Conservation (phyloP, 2,888 invertebrate species). For the Caenorhabditis afra region DNA sequence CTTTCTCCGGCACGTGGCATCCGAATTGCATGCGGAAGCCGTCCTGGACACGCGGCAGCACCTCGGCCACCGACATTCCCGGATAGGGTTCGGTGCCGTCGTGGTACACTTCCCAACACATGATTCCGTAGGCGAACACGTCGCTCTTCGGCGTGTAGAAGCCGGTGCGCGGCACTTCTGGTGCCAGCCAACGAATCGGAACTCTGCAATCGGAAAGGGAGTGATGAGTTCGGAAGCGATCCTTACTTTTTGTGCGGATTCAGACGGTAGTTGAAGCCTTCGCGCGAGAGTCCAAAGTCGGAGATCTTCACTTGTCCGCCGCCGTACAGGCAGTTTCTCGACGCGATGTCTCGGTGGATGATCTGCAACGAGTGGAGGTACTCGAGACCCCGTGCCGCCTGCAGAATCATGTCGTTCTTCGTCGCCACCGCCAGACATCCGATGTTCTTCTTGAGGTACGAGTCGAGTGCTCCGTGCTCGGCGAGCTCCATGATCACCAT, state of each 20-base stretch:
- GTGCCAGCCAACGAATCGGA: constrained; percentile 68
- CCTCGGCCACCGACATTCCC: constrained; percentile 67
- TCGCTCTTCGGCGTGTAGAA: constrained; percentile 64
- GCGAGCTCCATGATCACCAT: constrained; percentile 74
- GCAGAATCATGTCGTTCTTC: constrained; percentile 68
- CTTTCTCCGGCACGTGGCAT: constrained; percentile 6
- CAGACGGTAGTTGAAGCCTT: constrained; percentile 52
- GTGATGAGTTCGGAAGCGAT: too few relatives aligned
- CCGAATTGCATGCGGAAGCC: constrained; percentile 67
- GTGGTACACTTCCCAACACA: constrained; percentile 61
- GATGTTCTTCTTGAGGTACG: constrained; percentile 67
- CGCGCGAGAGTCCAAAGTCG: constrained; percentile 64
- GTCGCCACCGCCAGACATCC: constrained; percentile 38
- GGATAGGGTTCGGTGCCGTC: constrained; percentile 69
- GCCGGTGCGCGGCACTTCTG: constrained; percentile 61
- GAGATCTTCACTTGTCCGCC: constrained; percentile 64
- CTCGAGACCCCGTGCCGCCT: constrained; percentile 70
- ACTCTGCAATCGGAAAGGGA: constrained; percentile 55
- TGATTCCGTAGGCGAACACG: constrained; percentile 63
- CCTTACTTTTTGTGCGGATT: constrained; percentile 52
- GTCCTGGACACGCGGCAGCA: constrained; percentile 62
- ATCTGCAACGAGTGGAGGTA: constrained; percentile 64
- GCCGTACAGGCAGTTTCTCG: constrained; percentile 66
- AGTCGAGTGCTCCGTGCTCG: constrained; percentile 67
- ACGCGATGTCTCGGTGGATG: constrained; percentile 64